A percentile compares a stretch with the other conserved stretches of the same genome.
These are phyloP conservation scores for Sisyra terminalis DNA, from an alignment of 2,888 invertebrate genomes.

Conservation along the genomic window DNA sequence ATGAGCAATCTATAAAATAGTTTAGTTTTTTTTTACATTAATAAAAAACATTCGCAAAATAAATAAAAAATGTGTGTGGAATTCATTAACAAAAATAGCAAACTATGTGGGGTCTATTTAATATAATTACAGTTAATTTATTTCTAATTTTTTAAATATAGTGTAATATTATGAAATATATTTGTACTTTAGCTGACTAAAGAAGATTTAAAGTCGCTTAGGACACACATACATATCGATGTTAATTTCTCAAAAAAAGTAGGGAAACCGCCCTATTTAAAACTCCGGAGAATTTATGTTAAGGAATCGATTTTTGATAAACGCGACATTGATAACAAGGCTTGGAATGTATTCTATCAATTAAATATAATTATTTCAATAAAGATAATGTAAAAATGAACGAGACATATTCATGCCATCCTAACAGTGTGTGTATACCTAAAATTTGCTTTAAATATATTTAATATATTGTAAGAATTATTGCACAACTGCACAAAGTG, in stretches of 20 bases:
- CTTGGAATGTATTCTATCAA: slow-evolving; percentile 18
- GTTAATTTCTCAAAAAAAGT: not conserved
- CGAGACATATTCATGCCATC: slow-evolving; percentile 1
- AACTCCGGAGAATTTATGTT: too few species aligned
- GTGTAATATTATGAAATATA: slow-evolving; percentile 30
- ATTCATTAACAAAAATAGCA: slow-evolving; percentile 9
- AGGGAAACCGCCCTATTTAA: slow-evolving; percentile 14
- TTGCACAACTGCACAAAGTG: slow-evolving; percentile 16
- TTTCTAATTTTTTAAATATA: slow-evolving; percentile 1
- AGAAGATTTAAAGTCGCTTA: slow-evolving; percentile 27
- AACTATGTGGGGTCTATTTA: slow-evolving; percentile 6
- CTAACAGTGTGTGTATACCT: not conserved
- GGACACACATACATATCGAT: not conserved
- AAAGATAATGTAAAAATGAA: not conserved
- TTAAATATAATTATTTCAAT: too few species aligned
- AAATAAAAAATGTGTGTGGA: slow-evolving; percentile 5
- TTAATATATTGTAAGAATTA: slow-evolving; percentile 10
- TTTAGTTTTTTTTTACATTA: not conserved
- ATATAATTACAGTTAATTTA: slow-evolving; percentile 1
- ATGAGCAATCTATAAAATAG: slow-evolving; percentile 6
- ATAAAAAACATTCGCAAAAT: slow-evolving; percentile 6
- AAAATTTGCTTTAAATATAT: slow-evolving; percentile 1
- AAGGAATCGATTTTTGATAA: too few species aligned
- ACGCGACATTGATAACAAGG: slow-evolving; percentile 11
- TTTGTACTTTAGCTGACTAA: slow-evolving; percentile 75